Conservation (phyloP, 2,113 vertebrate species). For the Osmerus mordax region DNA sequence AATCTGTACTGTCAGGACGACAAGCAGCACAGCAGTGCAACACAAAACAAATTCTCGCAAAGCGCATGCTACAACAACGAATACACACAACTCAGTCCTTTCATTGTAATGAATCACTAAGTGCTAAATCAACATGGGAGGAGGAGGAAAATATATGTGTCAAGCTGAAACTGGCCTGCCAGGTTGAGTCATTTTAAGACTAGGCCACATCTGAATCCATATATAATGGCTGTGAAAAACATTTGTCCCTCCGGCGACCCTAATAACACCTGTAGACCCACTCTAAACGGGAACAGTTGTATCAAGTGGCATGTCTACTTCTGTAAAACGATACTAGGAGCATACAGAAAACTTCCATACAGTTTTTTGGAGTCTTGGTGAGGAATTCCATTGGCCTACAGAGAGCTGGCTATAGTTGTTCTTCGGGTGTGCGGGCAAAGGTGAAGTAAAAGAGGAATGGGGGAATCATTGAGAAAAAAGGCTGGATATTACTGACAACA, state of each 20-base stretch:
- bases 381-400: constrained; percentile 60
- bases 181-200: constrained; percentile 45
- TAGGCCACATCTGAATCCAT: constrained; percentile 36
- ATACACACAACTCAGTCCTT: neutral
- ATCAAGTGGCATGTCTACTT: constrained; percentile 53
- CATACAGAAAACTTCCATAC: constrained; percentile 61
- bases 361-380: constrained; percentile 33
- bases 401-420: constrained; percentile 65
- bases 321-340: constrained; percentile 67
- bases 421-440: constrained; percentile 55
- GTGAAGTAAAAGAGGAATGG: constrained; percentile 33
- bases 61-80: neutral
- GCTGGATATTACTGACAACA: constrained; percentile 7
- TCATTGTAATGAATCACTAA: constrained; percentile 6
- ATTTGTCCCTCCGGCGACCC: constrained; percentile 51
- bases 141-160: constrained; percentile 16
- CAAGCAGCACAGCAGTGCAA: constrained; percentile 17
- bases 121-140: neutral
- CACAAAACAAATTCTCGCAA: constrained; percentile 21
- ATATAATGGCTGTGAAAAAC: constrained; percentile 49
- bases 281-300: constrained; percentile 67
- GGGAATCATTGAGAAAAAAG: constrained; percentile 16
- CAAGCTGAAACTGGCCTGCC: neutral
- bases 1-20: constrained; percentile 31
- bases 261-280: constrained; percentile 56